Evolutionary conservation across 2,113 vertebrate species (phyloP).

Genomic region (Marmota flaviventris): DNA sequence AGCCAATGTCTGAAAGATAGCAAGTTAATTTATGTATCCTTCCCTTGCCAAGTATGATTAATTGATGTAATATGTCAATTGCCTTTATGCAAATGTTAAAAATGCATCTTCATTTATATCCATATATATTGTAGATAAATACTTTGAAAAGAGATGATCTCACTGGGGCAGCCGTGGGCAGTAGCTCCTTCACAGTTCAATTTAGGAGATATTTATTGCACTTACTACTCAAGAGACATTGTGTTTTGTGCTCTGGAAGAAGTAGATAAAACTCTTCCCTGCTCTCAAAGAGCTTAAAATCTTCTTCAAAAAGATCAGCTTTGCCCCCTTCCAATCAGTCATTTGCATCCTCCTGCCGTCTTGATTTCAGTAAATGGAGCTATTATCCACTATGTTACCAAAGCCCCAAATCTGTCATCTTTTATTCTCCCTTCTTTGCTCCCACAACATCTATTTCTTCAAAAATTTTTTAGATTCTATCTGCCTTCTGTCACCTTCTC

Average conservation of each 20-base stretch:
- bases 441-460: not conserved
- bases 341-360: not conserved
- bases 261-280: conserved; percentile 18
- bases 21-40: conserved; percentile 67
- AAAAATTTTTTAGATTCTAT: not conserved
- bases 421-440: not conserved
- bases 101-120: conserved; percentile 73
- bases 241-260: conserved; percentile 35
- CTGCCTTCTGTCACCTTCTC: not conserved
- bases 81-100: conserved; percentile 76
- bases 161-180: conserved; percentile 37
- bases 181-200: conserved; percentile 36
- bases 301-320: not conserved
- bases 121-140: conserved; percentile 66
- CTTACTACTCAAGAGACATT: conserved; percentile 6
- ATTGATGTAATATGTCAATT: conserved; percentile 79
- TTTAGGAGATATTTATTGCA: conserved; percentile 48
- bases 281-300: conserved; percentile 63
- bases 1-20: conserved; percentile 60
- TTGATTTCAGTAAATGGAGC: not conserved
- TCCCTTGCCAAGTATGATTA: conserved; percentile 74
- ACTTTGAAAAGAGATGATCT: conserved; percentile 70
- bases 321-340: not conserved
- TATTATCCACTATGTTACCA: not conserved
- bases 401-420: not conserved